A percentile compares a stretch with the other conserved stretches of the same genome.
These are phyloP conservation scores for Paraescarpia echinospica DNA, from an alignment of 1,140 invertebrate genomes.

Conservation along the genomic window DNA sequence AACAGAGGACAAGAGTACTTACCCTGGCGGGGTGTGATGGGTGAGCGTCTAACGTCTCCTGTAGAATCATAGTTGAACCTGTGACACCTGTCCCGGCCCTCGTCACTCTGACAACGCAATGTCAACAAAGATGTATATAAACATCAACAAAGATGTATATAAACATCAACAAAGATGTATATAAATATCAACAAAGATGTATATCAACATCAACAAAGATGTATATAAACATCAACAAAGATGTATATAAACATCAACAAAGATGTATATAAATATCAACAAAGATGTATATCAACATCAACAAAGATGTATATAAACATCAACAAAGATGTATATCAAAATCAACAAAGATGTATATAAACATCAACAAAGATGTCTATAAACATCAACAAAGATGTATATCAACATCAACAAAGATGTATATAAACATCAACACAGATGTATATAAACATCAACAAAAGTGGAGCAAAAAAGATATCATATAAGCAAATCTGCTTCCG, in stretches of 20 bases:
- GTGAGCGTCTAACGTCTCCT: slow-evolving; percentile 38
- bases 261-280: too few species aligned
- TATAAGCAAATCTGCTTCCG: too few species aligned
- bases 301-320: too few species aligned
- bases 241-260: slow-evolving; percentile 2
- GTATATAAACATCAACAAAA: too few species aligned
- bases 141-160: too few species aligned
- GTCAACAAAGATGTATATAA: neutral
- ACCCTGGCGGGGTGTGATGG: slow-evolving; percentile 40
- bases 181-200: too few species aligned
- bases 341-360: neutral
- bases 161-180: neutral
- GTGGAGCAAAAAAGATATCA: too few species aligned
- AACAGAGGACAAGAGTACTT: slow-evolving; percentile 32
- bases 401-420: too few species aligned
- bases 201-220: neutral
- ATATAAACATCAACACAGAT: neutral
- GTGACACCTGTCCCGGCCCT: neutral
- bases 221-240: too few species aligned
- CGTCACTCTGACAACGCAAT: slow-evolving; percentile 13
- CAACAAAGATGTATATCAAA: too few species aligned
- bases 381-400: neutral
- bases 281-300: too few species aligned
- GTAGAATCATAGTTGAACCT: slow-evolving; percentile 37
- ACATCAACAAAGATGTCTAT: too few species aligned